Evolutionary conservation across 1,140 invertebrate genomes (phyloP).

Genomic region (Monochamus saltuarius): DNA sequence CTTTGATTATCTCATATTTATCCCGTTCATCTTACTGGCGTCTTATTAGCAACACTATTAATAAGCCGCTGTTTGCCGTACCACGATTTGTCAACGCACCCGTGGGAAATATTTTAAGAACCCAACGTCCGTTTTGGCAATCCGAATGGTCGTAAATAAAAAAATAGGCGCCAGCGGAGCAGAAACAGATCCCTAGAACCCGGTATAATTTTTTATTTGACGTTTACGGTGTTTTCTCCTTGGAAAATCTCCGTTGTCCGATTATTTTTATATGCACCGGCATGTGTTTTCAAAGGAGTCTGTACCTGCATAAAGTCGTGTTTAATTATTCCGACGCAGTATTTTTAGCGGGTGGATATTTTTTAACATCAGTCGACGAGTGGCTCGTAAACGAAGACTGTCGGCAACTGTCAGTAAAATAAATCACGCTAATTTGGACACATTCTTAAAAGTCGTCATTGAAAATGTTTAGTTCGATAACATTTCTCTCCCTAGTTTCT

Average conservation of each 20-base stretch:
- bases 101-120: no score
- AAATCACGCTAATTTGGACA: background rate
- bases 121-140: constrained; percentile 1
- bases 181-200: background rate
- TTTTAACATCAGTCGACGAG: background rate
- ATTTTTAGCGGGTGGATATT: background rate
- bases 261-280: background rate
- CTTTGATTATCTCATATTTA: no score
- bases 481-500: no score
- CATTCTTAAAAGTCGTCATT: no score
- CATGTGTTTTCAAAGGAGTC: background rate
- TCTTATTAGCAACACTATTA: no score
- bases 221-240: background rate
- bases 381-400: background rate
- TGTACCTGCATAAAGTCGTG: background rate
- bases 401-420: background rate
- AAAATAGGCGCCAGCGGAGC: constrained; percentile 5
- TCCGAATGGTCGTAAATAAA: constrained; percentile 6
- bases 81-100: no score
- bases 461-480: no score
- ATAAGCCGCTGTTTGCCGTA: no score
- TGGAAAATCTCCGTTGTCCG: background rate
- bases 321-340: background rate
- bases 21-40: no score
- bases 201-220: background rate